Evolutionary conservation across 2,888 invertebrate genomes (phyloP), one percentile per base, ranked within the genome.

Genomic region (Carterocephalus palaemon): DNA sequence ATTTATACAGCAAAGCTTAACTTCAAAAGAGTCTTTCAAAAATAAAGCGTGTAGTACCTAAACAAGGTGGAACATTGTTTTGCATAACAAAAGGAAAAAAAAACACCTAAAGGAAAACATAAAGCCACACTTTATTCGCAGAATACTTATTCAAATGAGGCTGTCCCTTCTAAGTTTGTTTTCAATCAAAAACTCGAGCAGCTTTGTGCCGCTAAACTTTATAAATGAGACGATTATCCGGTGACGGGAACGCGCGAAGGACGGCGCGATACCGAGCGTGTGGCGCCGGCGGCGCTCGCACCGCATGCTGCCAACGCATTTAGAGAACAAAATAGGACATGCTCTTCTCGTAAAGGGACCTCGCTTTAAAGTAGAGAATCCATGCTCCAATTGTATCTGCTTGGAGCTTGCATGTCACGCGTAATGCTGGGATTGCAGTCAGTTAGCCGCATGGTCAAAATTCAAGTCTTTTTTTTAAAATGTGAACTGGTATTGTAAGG

Each of bases 61-160:
- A 86, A 83, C 85, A 86, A 86, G 86, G 86, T 86, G 83, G 85
- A 85, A 84, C 84, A 85, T 76, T 86, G 84, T 85, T 86, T 86
- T 84, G 84, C 85, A 85, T 86, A 84, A 86, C 85, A 86, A 86
- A 86, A 83, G 79, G 60, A 75, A 80, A 84, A 85, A 83, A 85
- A 84, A 85, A 83, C 82, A 83, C 83, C 83, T 79, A 80, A 84
- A 85, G 83, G 82, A 85, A 86, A 86, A 85, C 85, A 85, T 85
- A 82, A 86, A 86, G 83, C 85, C 85, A 85, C 86, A 85, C 86
- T 85, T 86, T 85, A 85, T 86, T 85, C 83, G 80, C 80, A 78
- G 82, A 84, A 86, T 86, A 86, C 86, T 86, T 86, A 86, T 86
- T 86, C 85, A 86, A 86, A 86, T 85, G 86, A 86, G 83, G 76